Evolutionary conservation across 2,888 invertebrate genomes (phyloP).

Genomic region (Anodontia alba): DNA sequence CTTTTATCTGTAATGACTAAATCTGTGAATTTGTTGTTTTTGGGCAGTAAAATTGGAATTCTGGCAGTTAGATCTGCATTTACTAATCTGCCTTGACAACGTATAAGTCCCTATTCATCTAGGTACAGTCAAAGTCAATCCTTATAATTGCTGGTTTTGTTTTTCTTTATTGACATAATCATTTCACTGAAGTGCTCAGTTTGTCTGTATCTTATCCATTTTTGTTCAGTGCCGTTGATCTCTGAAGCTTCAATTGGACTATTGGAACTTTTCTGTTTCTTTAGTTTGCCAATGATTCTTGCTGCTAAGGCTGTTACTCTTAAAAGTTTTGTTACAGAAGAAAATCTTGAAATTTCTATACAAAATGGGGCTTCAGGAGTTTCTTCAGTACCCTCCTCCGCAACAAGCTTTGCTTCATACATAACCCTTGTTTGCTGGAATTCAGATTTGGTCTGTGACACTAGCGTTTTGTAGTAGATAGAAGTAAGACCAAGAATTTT

Average conservation of each 20-base stretch:
- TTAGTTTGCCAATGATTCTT: background rate
- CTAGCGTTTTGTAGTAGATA: no score
- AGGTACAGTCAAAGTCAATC: background rate
- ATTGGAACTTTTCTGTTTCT: background rate
- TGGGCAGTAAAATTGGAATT: background rate
- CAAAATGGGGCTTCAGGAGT: background rate
- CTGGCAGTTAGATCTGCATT: background rate
- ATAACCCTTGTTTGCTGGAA: background rate
- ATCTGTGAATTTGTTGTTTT: background rate
- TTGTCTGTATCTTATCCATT: background rate
- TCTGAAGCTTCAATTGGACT: background rate
- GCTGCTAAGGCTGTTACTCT: background rate
- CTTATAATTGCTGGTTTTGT: background rate
- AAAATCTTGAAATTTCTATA: background rate
- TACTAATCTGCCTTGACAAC: background rate
- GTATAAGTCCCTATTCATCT: background rate
- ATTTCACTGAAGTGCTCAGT: background rate
- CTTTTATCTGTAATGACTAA: background rate
- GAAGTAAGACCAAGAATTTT: no score
- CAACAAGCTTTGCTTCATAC: background rate
- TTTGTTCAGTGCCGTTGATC: background rate
- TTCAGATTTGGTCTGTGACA: background rate
- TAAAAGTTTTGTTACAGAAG: background rate
- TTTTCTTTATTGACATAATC: background rate
- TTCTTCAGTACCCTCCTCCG: background rate